These are phyloP conservation scores for Belgica antarctica DNA, from an alignment of 2,888 invertebrate species.

Conservation along the genomic window DNA sequence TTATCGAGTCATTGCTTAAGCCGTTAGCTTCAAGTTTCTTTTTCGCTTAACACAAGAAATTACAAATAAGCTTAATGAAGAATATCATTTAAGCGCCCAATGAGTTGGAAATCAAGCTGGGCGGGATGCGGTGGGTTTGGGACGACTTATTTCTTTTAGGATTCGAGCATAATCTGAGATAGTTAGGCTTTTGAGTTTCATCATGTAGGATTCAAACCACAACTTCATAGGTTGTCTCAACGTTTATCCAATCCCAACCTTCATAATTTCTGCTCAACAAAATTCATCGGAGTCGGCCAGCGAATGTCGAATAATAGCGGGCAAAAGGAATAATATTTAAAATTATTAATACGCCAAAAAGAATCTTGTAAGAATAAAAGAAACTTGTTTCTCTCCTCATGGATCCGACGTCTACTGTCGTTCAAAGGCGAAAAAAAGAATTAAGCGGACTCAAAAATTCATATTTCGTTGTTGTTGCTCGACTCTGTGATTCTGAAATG, in stretches of 20 bases:
- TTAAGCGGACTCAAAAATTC: not conserved
- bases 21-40: not conserved
- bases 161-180: too few species aligned
- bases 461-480: not conserved
- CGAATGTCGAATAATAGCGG: too few species aligned
- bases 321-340: constrained; percentile 7
- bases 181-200: too few species aligned
- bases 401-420: not conserved
- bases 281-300: too few species aligned
- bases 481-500: not conserved
- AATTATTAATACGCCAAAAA: not conserved
- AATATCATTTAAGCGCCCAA: not conserved
- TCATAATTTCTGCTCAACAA: too few species aligned
- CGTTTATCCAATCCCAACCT: too few species aligned
- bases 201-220: too few species aligned
- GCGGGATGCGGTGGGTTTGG: too few species aligned
- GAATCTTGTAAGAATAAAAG: constrained; percentile 5
- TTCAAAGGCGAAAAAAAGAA: not conserved
- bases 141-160: too few species aligned
- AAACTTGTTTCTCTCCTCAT: not conserved
- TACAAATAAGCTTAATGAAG: constrained; percentile 13
- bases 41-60: not conserved
- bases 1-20: not conserved
- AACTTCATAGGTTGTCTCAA: too few species aligned
- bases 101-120: not conserved